phyloP scores from a whole-genome alignment of 2,888 invertebrate species.

The Elysia crispata region DNA sequence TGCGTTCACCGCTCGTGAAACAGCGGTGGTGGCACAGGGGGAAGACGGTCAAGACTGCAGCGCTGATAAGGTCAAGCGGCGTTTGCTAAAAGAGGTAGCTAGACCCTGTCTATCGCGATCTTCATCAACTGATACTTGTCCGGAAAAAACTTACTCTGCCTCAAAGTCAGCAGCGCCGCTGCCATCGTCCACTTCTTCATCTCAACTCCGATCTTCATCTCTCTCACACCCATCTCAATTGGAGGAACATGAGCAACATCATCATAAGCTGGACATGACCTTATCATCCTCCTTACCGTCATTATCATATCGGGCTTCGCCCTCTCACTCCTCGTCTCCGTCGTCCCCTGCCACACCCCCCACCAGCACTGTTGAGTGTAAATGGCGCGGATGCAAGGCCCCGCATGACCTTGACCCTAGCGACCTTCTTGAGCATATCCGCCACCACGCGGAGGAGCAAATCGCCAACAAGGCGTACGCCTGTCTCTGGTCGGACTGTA shows the following conservation, averaged over 20 bases:
- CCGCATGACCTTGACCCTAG: conserved; percentile 48
- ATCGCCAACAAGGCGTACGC: conserved; percentile 85
- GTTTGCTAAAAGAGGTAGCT: no score
- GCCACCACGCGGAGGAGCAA: conserved; percentile 86
- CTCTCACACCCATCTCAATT: not conserved
- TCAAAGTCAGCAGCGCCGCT: no score
- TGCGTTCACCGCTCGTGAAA: conserved; percentile 1
- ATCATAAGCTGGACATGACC: not conserved
- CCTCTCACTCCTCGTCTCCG: conserved; percentile 21
- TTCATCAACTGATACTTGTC: no score
- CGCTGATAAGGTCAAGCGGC: no score
- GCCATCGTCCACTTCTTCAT: conserved; percentile 7
- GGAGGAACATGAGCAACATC: not conserved
- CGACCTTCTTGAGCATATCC: conserved; percentile 50
- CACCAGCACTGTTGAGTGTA: conserved; percentile 29
- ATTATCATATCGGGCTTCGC: not conserved
- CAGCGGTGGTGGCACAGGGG: no score
- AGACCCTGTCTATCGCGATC: no score
- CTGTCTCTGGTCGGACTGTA: conserved; percentile 89
- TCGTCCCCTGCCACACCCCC: conserved; percentile 24
- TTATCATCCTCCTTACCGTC: not conserved
- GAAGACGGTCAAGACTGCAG: no score
- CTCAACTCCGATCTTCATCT: conserved; percentile 1
- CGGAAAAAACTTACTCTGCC: no score
- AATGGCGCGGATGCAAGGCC: conserved; percentile 46